phyloP scores from a whole-genome alignment of 2,888 invertebrate species.

The Cantharis rustica region DNA sequence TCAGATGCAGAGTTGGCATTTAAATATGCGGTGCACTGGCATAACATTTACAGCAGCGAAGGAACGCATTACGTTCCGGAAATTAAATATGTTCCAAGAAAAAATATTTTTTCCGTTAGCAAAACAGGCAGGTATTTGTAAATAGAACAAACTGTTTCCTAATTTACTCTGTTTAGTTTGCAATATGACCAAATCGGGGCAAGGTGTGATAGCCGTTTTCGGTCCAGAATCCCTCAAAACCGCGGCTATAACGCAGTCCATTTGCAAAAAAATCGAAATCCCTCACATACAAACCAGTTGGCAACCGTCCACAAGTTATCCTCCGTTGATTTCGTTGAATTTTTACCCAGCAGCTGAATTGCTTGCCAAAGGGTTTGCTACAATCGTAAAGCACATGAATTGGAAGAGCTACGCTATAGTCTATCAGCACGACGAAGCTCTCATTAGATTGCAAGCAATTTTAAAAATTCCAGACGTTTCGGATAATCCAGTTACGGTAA shows the following conservation, averaged over 20 bases:
- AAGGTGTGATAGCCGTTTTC: slow-evolving; percentile 78
- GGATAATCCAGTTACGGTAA: slow-evolving; percentile 66
- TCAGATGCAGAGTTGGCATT: slow-evolving; percentile 65
- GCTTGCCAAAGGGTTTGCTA: slow-evolving; percentile 68
- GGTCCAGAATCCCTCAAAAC: slow-evolving; percentile 74
- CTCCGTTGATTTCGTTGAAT: slow-evolving; percentile 58
- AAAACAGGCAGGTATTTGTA: slow-evolving; percentile 46
- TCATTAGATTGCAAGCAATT: slow-evolving; percentile 78
- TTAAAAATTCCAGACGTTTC: slow-evolving; percentile 70
- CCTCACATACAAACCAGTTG: slow-evolving; percentile 83
- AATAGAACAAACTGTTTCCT: neutral
- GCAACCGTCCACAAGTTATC: slow-evolving; percentile 57
- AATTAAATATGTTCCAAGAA: slow-evolving; percentile 40
- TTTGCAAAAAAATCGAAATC: slow-evolving; percentile 82
- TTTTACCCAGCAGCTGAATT: slow-evolving; percentile 72
- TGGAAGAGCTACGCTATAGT: slow-evolving; percentile 81
- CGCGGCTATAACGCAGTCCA: slow-evolving; percentile 78
- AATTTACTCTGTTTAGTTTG: slow-evolving; percentile 26
- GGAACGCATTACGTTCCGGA: slow-evolving; percentile 34
- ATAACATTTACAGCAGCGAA: slow-evolving; percentile 49
- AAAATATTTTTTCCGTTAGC: slow-evolving; percentile 47
- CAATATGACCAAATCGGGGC: slow-evolving; percentile 22
- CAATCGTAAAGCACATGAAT: slow-evolving; percentile 69
- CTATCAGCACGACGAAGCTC: slow-evolving; percentile 77
- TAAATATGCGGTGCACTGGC: slow-evolving; percentile 60